Percentiles rank a stretch among this genome's conserved stretches.
Conservation (phyloP, 2,888 invertebrate genomes). For the Smittia sp. region DNA sequence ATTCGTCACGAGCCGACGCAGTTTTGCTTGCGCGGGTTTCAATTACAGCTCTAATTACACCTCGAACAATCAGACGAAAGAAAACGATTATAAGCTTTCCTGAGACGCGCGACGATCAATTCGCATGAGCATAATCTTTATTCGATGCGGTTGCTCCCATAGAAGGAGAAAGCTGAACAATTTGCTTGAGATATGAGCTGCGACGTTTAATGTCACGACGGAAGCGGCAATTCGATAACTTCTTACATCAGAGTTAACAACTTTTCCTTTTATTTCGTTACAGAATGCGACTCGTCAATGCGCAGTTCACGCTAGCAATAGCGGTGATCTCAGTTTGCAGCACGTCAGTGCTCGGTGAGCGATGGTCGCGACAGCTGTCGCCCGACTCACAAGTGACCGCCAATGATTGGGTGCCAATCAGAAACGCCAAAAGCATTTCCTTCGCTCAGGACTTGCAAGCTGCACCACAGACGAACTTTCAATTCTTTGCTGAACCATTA, state of each 20-base stretch:
- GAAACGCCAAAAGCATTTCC: slow-evolving; percentile 46
- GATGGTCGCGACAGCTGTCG: slow-evolving; percentile 53
- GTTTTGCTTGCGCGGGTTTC: background rate
- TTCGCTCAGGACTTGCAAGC: slow-evolving; percentile 45
- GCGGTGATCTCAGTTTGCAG: background rate
- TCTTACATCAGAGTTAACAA: slow-evolving; percentile 21
- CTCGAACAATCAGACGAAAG: background rate
- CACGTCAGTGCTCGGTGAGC: slow-evolving; percentile 45
- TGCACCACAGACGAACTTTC: slow-evolving; percentile 52
- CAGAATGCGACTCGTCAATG: slow-evolving; percentile 31
- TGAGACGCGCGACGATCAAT: too few species aligned
- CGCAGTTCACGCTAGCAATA: background rate
- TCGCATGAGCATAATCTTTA: background rate
- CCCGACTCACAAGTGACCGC: slow-evolving; percentile 48
- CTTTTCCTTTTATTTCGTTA: slow-evolving; percentile 19
- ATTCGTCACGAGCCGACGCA: background rate
- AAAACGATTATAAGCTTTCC: too few species aligned
- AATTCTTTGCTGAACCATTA: slow-evolving; percentile 45
- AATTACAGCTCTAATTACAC: slow-evolving; percentile 13
- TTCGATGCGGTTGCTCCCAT: background rate
- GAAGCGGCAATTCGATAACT: slow-evolving; percentile 25
- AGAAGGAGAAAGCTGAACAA: background rate
- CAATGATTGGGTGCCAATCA: slow-evolving; percentile 59
- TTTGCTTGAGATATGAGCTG: background rate
- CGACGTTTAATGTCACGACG: background rate